A percentile compares a stretch with the other conserved stretches of the same genome.
phyloP scores from a whole-genome alignment of 2,797 vertebrate genomes.

The Rhynchonycteris naso region DNA sequence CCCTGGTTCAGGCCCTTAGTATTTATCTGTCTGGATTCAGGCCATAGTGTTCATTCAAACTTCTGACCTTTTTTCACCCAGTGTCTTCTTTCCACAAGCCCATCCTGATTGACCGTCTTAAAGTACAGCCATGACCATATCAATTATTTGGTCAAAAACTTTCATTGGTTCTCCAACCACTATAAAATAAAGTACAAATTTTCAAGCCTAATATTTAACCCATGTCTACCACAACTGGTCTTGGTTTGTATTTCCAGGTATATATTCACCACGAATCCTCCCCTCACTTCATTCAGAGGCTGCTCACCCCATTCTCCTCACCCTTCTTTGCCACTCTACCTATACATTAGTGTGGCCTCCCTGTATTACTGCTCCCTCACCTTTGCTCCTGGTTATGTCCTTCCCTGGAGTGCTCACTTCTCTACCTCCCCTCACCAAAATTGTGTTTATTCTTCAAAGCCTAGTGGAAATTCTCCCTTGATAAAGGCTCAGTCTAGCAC shows the following conservation, averaged over 20 bases:
- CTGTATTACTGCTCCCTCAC: neutral
- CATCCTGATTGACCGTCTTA: neutral
- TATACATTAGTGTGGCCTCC: too few species aligned
- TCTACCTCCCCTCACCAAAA: neutral
- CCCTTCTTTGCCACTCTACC: neutral
- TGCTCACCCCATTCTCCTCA: rapidly evolving
- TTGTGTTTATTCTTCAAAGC: neutral
- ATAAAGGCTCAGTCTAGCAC: neutral
- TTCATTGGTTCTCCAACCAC: neutral
- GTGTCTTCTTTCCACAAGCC: neutral
- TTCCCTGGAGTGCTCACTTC: neutral
- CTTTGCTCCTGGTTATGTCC: neutral
- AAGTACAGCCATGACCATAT: neutral
- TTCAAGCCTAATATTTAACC: neutral
- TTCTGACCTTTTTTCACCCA: neutral
- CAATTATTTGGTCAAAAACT: neutral
- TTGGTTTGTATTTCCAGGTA: neutral
- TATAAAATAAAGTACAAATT: neutral
- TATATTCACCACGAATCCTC: neutral
- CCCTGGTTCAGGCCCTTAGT: neutral
- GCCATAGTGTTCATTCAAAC: neutral
- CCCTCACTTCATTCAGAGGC: neutral
- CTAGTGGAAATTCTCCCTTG: neutral
- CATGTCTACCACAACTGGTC: neutral
- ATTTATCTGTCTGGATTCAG: neutral